A percentile compares a stretch with the other conserved stretches of the same genome.
Evolutionary conservation across 2,888 invertebrate species (phyloP).

Genomic region (Perizoma flavofasciatum): DNA sequence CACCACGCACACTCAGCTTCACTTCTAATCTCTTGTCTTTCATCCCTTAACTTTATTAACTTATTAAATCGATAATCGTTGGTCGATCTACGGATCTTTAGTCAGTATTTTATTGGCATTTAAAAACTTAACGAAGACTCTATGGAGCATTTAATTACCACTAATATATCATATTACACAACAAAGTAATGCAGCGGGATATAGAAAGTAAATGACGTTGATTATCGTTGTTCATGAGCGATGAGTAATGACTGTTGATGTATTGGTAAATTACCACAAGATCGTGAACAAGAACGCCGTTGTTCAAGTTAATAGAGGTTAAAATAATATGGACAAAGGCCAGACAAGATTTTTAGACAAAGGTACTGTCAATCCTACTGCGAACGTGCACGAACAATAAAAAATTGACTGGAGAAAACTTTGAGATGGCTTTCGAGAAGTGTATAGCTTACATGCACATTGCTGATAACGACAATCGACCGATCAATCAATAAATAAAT

Average conservation of each 20-base stretch:
- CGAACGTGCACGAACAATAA: slow-evolving; percentile 56
- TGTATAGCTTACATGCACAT: slow-evolving; percentile 40
- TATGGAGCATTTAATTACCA: slow-evolving; percentile 25
- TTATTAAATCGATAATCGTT: not conserved
- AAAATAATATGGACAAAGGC: slow-evolving; percentile 64
- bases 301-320: slow-evolving; percentile 72
- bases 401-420: slow-evolving; percentile 62
- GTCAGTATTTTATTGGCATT: slow-evolving; percentile 9
- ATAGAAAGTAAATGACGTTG: slow-evolving; percentile 69
- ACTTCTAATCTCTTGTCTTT: slow-evolving; percentile 79
- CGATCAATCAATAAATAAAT: slow-evolving; percentile 41
- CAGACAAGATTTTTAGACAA: slow-evolving; percentile 67
- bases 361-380: slow-evolving; percentile 64
- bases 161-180: slow-evolving; percentile 42
- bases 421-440: slow-evolving; percentile 52
- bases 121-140: slow-evolving; percentile 28
- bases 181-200: slow-evolving; percentile 57
- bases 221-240: slow-evolving; percentile 59
- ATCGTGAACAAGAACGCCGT: slow-evolving; percentile 61
- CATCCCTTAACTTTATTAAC: slow-evolving; percentile 52
- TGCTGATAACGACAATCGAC: slow-evolving; percentile 38
- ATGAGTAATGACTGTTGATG: slow-evolving; percentile 70
- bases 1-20: slow-evolving; percentile 77
- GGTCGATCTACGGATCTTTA: slow-evolving; percentile 8
- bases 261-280: slow-evolving; percentile 71